Percentiles rank a stretch among this genome's conserved stretches.
Conservation (phyloP, 2,113 vertebrate genomes). For the Paedocypris sp. region DNA sequence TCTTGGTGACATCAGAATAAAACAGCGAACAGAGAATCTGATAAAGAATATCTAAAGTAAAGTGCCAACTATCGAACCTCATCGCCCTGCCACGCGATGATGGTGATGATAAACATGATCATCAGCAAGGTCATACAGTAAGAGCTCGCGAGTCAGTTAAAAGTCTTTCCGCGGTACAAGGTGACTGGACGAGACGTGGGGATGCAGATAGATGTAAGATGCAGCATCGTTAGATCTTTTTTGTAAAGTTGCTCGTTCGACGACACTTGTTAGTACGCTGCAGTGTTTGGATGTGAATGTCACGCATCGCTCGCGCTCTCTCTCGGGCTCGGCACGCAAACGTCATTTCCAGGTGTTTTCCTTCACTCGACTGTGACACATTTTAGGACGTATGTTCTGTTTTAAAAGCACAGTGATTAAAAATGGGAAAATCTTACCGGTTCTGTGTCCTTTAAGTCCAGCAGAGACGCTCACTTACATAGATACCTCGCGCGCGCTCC, state of each 20-base stretch:
- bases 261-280: conserved; percentile 9
- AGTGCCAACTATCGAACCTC: too few species aligned
- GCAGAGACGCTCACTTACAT: conserved; percentile 10
- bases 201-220: background rate
- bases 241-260: background rate
- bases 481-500: background rate
- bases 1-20: too few species aligned
- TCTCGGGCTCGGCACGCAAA: background rate
- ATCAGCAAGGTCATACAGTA: conserved; percentile 13
- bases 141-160: background rate
- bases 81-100: background rate
- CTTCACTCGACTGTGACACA: background rate
- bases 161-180: background rate
- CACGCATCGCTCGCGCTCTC: background rate
- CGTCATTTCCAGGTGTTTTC: background rate
- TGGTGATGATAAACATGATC: background rate
- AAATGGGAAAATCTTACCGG: conserved; percentile 14
- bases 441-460: conserved; percentile 7
- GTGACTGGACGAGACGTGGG: background rate
- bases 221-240: background rate
- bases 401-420: background rate
- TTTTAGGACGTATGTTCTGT: background rate
- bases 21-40: too few species aligned
- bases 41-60: too few species aligned
- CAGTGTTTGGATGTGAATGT: conserved; percentile 20